These are phyloP conservation scores for Muschampia plurimacula DNA, from an alignment of 2,888 invertebrate species.

Conservation along the genomic window DNA sequence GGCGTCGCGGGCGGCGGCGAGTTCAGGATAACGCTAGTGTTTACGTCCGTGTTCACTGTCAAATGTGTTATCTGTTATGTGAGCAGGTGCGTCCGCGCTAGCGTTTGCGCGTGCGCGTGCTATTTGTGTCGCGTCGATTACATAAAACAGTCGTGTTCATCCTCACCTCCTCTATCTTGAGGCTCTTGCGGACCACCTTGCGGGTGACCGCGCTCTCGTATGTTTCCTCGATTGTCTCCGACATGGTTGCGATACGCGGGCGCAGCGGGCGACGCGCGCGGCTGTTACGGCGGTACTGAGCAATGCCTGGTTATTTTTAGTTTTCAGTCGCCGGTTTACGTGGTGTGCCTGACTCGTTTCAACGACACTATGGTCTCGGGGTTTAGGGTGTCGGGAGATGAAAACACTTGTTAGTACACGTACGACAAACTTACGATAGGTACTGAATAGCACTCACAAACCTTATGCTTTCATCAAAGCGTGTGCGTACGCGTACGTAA, in stretches of 20 bases:
- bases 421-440: constrained; percentile 10
- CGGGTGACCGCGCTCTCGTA: constrained; percentile 90
- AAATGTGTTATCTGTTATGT: constrained; percentile 79
- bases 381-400: constrained; percentile 54
- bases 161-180: constrained; percentile 91
- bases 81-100: constrained; percentile 72
- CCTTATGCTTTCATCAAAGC: constrained; percentile 24
- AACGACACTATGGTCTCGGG: constrained; percentile 52
- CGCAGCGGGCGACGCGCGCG: constrained; percentile 82
- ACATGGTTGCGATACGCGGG: constrained; percentile 84
- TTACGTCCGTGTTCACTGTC: constrained; percentile 81
- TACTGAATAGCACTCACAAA: constrained; percentile 39
- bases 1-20: constrained; percentile 41
- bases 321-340: constrained; percentile 76
- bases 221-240: constrained; percentile 89
- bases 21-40: constrained; percentile 58
- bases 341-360: constrained; percentile 50
- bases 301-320: constrained; percentile 80
- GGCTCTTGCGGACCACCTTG: constrained; percentile 89
- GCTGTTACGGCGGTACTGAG: constrained; percentile 80
- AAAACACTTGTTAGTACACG: constrained; percentile 40
- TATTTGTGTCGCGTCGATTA: constrained; percentile 77
- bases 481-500: background rate
- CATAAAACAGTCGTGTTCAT: constrained; percentile 73
- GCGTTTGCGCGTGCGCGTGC: constrained; percentile 59